A percentile compares a stretch with the other conserved stretches of the same genome.
Evolutionary conservation across 2,888 invertebrate genomes (phyloP).

Genomic region (Oxytorus armatus): DNA sequence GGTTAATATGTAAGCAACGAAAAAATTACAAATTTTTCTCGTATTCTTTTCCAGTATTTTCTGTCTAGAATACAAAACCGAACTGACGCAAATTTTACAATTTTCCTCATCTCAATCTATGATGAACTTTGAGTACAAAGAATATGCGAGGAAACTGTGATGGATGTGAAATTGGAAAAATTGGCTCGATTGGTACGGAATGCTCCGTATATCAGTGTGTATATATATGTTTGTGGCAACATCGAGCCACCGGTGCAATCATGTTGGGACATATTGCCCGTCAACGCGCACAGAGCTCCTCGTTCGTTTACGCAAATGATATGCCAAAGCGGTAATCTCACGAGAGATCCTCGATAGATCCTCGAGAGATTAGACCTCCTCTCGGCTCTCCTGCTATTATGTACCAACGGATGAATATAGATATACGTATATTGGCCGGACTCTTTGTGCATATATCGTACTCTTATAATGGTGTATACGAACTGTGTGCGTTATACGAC

Average conservation of each 20-base stretch:
- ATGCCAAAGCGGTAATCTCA: conserved; percentile 79
- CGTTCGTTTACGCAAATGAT: conserved; percentile 83
- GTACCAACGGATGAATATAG: background rate
- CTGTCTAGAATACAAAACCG: background rate
- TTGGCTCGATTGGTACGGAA: background rate
- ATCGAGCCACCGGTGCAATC: conserved; percentile 67
- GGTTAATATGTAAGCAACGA: too few relatives aligned
- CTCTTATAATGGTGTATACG: background rate
- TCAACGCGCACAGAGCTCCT: conserved; percentile 81
- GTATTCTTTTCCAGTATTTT: background rate
- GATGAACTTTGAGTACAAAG: background rate
- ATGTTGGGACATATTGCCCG: conserved; percentile 82
- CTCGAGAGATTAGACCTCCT: conserved; percentile 77
- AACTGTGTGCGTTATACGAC: conserved; percentile 39
- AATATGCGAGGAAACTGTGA: background rate
- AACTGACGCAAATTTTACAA: background rate
- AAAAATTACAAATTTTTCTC: background rate
- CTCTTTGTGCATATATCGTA: conserved; percentile 14
- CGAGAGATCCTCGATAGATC: conserved; percentile 78
- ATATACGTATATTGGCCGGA: background rate
- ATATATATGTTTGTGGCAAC: conserved; percentile 11
- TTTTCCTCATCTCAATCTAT: background rate
- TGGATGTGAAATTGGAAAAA: background rate
- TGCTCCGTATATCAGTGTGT: conserved; percentile 9
- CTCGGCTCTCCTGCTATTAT: conserved; percentile 35